phyloP scores from a whole-genome alignment of 2,888 invertebrate genomes.

The Drosophila mimica region DNA sequence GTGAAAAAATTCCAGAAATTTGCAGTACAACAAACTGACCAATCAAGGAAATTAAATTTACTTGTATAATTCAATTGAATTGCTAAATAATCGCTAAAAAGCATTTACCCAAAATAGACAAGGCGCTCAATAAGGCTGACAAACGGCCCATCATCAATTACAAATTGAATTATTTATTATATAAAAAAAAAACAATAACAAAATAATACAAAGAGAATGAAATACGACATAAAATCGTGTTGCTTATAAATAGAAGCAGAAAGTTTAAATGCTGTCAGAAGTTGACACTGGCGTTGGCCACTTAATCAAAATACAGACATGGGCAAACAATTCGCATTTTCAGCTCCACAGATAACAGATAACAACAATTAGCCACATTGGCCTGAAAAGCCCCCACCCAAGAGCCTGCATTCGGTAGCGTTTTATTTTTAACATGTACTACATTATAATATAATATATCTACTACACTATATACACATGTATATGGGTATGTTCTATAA shows the following conservation, averaged over 20 bases:
- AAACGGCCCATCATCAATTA: constrained; percentile 74
- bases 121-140: constrained; percentile 42
- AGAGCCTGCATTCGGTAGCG: constrained; percentile 49
- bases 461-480: neutral
- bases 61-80: constrained; percentile 9
- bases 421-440: constrained; percentile 30
- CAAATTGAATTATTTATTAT: constrained; percentile 39
- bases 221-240: constrained; percentile 57
- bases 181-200: constrained; percentile 1
- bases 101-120: constrained; percentile 38
- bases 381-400: constrained; percentile 49
- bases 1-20: neutral
- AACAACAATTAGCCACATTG: constrained; percentile 62
- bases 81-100: constrained; percentile 36
- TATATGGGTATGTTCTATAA: constrained; percentile 18
- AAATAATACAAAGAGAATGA: constrained; percentile 22
- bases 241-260: constrained; percentile 61
- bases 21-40: neutral
- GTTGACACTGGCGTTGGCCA: constrained; percentile 59
- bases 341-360: constrained; percentile 46
- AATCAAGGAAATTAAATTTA: neutral
- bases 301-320: constrained; percentile 79
- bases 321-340: constrained; percentile 72
- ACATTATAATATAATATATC: constrained; percentile 4
- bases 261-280: constrained; percentile 48